Percentiles rank a stretch among this genome's conserved stretches.
Conservation (phyloP, 2,797 vertebrate genomes). For the Botia almorhae region DNA sequence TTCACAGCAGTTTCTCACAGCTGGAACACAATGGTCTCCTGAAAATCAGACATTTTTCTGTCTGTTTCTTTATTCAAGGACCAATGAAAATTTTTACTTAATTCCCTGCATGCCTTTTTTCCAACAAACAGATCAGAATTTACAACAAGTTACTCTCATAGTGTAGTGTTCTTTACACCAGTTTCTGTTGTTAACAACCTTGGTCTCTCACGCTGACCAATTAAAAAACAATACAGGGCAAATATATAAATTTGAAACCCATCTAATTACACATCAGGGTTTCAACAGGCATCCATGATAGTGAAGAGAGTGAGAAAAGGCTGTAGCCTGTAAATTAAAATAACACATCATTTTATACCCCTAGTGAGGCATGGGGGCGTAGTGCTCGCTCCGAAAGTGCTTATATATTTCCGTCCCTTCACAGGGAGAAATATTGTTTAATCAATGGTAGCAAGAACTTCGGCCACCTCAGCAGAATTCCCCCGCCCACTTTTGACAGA, state of each 20-base stretch:
- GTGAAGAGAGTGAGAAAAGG: constrained; percentile 1
- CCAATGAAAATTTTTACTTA: not conserved
- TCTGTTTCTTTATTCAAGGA: not conserved
- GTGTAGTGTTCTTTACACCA: constrained; percentile 47
- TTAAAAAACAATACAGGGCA: constrained; percentile 39
- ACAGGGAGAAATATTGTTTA: constrained; percentile 67
- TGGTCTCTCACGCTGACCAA: constrained; percentile 43
- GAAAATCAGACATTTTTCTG: not conserved
- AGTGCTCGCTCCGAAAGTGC: constrained; percentile 9
- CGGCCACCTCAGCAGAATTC: constrained; percentile 68
- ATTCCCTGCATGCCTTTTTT: constrained; percentile 25
- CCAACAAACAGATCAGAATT: constrained; percentile 44
- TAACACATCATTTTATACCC: constrained; percentile 50
- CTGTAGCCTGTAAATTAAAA: constrained; percentile 51
- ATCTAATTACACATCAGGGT: constrained; percentile 51
- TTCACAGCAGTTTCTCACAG: constrained; percentile 4
- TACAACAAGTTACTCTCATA: constrained; percentile 53
- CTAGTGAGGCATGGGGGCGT: constrained; percentile 7
- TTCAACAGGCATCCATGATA: constrained; percentile 41
- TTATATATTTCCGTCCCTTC: constrained; percentile 59
- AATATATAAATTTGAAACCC: constrained; percentile 37
- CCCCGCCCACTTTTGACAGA: constrained; percentile 56
- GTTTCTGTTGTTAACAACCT: constrained; percentile 46
- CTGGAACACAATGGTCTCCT: constrained; percentile 6
- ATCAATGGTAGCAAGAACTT: constrained; percentile 68